Evolutionary conservation across 2,113 vertebrate genomes (phyloP).

Genomic region (Tichodroma muraria): DNA sequence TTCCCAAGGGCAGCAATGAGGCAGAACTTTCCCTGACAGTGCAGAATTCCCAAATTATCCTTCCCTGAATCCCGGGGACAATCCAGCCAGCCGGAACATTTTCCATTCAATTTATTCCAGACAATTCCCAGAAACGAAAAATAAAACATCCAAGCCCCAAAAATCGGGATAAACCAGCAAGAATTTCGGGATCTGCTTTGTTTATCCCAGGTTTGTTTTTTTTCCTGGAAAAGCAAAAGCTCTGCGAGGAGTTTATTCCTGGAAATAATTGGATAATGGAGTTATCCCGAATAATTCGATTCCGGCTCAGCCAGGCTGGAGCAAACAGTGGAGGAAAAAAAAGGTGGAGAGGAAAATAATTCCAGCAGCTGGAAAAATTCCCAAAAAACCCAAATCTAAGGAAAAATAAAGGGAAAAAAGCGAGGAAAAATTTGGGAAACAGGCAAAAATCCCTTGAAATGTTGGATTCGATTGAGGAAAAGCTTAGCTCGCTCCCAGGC

Average conservation of each 20-base stretch:
- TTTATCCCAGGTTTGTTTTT: background rate
- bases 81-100: background rate
- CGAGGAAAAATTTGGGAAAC: background rate
- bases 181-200: background rate
- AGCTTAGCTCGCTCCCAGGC: background rate
- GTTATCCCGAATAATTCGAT: background rate
- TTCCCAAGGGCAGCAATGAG: too few species aligned
- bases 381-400: background rate
- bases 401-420: background rate
- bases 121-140: background rate
- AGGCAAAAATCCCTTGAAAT: background rate
- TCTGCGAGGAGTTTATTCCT: background rate
- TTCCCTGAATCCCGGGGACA: fast-evolving
- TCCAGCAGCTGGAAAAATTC: background rate
- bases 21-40: background rate
- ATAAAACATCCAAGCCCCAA: background rate
- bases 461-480: background rate
- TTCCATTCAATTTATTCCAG: background rate
- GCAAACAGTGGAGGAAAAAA: background rate
- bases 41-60: background rate
- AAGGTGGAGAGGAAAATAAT: background rate
- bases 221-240: background rate
- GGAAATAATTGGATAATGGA: background rate
- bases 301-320: background rate
- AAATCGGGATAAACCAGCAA: background rate